Base-by-base conservation (phyloP, 2,113 vertebrate genomes). In the Vidua macroura region DNA sequence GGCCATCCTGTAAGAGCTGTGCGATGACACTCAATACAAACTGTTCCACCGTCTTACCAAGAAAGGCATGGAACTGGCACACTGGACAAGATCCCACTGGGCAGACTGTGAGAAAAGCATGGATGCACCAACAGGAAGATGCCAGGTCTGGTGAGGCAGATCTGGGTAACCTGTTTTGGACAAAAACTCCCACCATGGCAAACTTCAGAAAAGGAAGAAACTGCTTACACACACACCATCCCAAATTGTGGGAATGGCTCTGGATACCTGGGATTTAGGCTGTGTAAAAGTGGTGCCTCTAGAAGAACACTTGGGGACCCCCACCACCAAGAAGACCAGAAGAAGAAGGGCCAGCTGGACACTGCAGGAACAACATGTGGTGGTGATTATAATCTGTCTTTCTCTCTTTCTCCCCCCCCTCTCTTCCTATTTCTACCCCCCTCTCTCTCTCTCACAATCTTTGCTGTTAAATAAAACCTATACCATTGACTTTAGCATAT, bases 261-360 rank as follows among this genome's bases (percentile, higher is more conserved):
- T n/a, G 53, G 11, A n/a, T 11, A 41, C 5, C 28, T 2, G 0
- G 30, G 44, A n/a, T 11, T 21, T 41, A 44, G 43, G 9, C 43
- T 59, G 23, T 11, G 9, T 6, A 41, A 9, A 59, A 59, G 18
- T 22, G 35, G 14, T 28, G n/a, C 35, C 28, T 69, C 22, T 13
- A 27, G 17, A n/a, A 69, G 7, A 69, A 33, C n/a, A 59, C 19
- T 0, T 14, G 30, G 23, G 30, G 15, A 49, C 11, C 7, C 21
- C 23, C 30, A 82, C 2, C 64, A 68, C 28, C 11, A n/a, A 59
- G 52, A 39, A 17, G 18, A 41, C 23, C 44, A 51, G 44, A 41
- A 48, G 44, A 41, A 48, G 22, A 49, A 48, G 22, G 18, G 19
- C 4, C 31, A 51, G 35, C 44, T 51, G 37, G 37, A 51, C 22